Percentiles rank a stretch among this genome's conserved stretches.
Conservation (phyloP, 2,888 invertebrate genomes). For the Sipha maydis region DNA sequence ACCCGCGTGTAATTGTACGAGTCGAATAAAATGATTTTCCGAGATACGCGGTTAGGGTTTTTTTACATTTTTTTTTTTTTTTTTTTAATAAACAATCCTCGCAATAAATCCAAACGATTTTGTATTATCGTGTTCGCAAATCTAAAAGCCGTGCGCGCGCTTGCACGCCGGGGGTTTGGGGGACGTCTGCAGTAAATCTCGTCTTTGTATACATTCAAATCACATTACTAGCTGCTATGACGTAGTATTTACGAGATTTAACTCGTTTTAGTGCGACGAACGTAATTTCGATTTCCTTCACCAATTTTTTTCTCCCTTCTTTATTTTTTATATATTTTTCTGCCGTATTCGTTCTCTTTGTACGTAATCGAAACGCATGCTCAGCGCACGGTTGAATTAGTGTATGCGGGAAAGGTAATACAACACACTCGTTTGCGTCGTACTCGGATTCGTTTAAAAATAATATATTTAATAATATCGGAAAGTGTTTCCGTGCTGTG, state of each 20-base stretch:
- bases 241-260: slow-evolving; percentile 34
- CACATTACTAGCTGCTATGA: background rate
- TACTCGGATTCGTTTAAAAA: background rate
- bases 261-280: slow-evolving; percentile 14
- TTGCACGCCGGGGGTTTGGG: background rate
- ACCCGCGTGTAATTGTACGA: background rate
- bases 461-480: background rate
- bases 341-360: too few relatives aligned
- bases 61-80: background rate
- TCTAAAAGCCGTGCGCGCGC: background rate
- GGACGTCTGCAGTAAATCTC: slow-evolving; percentile 29
- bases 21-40: slow-evolving; percentile 9
- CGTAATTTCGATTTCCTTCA: slow-evolving; percentile 1
- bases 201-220: slow-evolving; percentile 34
- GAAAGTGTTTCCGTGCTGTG: background rate
- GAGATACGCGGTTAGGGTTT: background rate
- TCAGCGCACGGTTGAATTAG: background rate
- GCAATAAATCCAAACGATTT: background rate
- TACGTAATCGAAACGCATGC: background rate
- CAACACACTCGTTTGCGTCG: background rate
- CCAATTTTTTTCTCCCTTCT: background rate
- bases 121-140: background rate
- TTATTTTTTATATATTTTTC: background rate
- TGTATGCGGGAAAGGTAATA: background rate
- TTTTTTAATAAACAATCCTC: slow-evolving; percentile 21